Evolutionary conservation across 1,140 invertebrate species (phyloP).

Genomic region (Pteromalus puparum): DNA sequence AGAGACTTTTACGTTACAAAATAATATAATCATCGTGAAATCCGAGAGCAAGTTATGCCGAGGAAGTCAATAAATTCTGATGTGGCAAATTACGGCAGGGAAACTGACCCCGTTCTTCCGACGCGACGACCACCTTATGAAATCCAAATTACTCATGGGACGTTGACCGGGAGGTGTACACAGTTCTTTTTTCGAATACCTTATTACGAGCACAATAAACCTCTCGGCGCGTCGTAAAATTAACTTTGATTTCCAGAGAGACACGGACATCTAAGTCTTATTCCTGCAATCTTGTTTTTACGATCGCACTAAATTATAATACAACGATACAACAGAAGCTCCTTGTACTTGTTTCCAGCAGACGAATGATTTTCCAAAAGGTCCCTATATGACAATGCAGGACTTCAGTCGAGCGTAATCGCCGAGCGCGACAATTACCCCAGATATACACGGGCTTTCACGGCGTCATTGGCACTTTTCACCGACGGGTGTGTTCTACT

Average conservation of each 20-base stretch:
- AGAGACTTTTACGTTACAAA: too few relatives aligned
- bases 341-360: too few relatives aligned
- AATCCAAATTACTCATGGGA: not conserved
- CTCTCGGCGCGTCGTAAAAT: too few relatives aligned
- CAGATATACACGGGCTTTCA: conserved; percentile 37
- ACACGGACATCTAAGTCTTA: too few relatives aligned
- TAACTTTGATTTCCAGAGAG: too few relatives aligned
- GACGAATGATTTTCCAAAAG: not conserved
- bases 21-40: too few relatives aligned
- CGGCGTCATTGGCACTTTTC: conserved; percentile 42
- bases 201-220: not conserved
- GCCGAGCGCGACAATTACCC: conserved; percentile 8
- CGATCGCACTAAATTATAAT: too few relatives aligned
- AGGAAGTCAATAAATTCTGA: too few relatives aligned
- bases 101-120: not conserved
- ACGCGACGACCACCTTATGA: not conserved
- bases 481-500: not conserved
- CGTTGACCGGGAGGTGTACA: not conserved
- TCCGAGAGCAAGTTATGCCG: too few relatives aligned
- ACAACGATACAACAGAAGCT: not conserved
- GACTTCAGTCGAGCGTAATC: not conserved
- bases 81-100: too few relatives aligned
- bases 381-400: not conserved
- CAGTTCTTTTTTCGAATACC: not conserved
- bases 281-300: too few relatives aligned